These are phyloP conservation scores for Lindbergichthys nudifrons DNA, from an alignment of 2,797 vertebrate genomes.

Conservation along the genomic window DNA sequence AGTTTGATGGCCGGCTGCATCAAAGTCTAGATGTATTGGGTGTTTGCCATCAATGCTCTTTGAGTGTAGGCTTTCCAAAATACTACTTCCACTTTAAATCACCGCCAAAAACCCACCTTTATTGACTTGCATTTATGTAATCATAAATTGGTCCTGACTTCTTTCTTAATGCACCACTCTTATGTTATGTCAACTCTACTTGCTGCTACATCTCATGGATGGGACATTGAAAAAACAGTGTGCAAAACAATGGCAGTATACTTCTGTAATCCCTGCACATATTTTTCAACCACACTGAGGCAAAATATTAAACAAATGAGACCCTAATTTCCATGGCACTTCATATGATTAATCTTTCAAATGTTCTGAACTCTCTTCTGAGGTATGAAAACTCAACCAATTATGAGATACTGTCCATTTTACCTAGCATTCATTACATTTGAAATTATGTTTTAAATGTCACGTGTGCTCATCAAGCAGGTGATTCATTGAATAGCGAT, in stretches of 20 bases:
- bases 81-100: conserved; percentile 14
- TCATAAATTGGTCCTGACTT: conserved; percentile 30
- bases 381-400: conserved; percentile 6
- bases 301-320: background rate
- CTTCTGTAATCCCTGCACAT: background rate
- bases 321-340: background rate
- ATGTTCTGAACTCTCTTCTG: background rate
- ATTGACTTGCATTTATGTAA: conserved; percentile 19
- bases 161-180: background rate
- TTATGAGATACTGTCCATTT: background rate
- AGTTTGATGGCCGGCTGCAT: conserved; percentile 4
- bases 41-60: conserved; percentile 34
- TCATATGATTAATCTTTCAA: background rate
- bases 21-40: conserved; percentile 22
- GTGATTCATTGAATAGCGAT: background rate
- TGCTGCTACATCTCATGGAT: background rate
- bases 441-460: too few relatives aligned
- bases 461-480: background rate
- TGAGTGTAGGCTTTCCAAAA: conserved; percentile 19
- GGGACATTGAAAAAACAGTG: background rate
- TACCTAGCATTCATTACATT: too few relatives aligned
- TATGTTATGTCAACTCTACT: background rate
- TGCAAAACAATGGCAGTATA: background rate
- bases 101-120: conserved; percentile 18
- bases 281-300: background rate